phyloP scores from a whole-genome alignment of 2,797 vertebrate genomes.

The Halcyon leucocephala region DNA sequence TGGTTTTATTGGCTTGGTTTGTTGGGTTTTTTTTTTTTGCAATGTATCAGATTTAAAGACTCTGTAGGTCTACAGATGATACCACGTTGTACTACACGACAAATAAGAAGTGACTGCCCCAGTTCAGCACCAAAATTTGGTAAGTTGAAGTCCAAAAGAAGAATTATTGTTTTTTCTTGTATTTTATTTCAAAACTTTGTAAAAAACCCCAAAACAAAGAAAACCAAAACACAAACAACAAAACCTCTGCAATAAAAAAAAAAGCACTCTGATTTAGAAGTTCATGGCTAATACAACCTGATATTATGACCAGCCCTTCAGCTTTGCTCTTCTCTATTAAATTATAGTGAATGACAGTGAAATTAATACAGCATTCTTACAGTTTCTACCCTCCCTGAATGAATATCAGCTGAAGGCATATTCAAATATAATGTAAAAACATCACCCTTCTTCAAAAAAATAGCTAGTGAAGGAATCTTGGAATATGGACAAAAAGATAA shows the following conservation, averaged over 20 bases:
- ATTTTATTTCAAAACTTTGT: not conserved
- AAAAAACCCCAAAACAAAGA: not conserved
- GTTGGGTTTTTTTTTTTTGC: slow-evolving; percentile 40
- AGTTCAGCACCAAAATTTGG: slow-evolving; percentile 88
- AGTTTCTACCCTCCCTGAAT: not conserved
- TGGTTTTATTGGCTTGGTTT: not conserved
- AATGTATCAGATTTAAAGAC: slow-evolving; percentile 85
- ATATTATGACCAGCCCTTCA: not conserved
- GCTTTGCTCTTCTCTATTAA: slow-evolving; percentile 10
- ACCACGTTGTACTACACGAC: slow-evolving; percentile 74
- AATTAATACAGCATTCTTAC: not conserved
- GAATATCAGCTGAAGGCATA: not conserved
- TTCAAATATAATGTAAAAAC: not conserved
- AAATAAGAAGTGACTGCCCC: slow-evolving; percentile 86
- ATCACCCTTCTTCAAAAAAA: not conserved
- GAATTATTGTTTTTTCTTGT: not conserved
- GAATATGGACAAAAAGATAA: not conserved
- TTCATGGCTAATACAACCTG: not conserved
- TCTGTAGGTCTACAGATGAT: slow-evolving; percentile 88
- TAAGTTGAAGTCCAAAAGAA: slow-evolving; percentile 71
- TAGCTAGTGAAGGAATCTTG: slow-evolving; percentile 1
- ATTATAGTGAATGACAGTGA: slow-evolving; percentile 20
- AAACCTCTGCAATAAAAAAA: not conserved
- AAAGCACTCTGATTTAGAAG: not conserved
- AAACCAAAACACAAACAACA: not conserved